phyloP scores from a whole-genome alignment of 2,888 invertebrate species.

The Lycaena phlaeas region DNA sequence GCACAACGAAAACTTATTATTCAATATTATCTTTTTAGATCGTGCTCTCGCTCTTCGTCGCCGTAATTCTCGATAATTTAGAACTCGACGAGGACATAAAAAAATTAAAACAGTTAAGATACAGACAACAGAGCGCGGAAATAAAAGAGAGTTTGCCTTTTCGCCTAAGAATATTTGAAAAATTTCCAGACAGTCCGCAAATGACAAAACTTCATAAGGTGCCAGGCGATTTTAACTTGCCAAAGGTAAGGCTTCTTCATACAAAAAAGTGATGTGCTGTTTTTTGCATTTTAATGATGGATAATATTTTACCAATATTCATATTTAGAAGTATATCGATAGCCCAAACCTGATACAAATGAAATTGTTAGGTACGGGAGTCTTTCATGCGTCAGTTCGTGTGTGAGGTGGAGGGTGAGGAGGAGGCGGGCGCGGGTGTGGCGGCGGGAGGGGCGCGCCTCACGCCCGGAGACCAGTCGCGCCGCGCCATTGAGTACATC shows the following conservation, averaged over 20 bases:
- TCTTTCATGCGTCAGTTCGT: constrained; percentile 99
- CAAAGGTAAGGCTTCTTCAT: constrained; percentile 75
- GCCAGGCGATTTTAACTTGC: constrained; percentile 91
- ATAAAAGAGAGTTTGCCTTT: constrained; percentile 98
- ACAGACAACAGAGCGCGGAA: constrained; percentile 97
- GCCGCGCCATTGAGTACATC: constrained; percentile 57
- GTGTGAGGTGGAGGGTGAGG: constrained; percentile 88
- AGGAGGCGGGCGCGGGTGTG: constrained; percentile 53
- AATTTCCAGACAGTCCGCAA: constrained; percentile 98
- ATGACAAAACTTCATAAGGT: constrained; percentile 97
- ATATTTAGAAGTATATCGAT: no score
- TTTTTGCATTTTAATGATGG: no score
- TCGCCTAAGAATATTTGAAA: constrained; percentile 95
- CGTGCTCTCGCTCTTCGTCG: constrained; percentile 99
- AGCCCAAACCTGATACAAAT: no score
- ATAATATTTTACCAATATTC: no score
- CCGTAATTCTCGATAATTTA: constrained; percentile 98
- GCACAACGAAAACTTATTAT: no score
- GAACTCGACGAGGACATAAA: constrained; percentile 99
- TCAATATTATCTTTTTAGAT: constrained; percentile 75
- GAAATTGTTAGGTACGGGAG: constrained; percentile 87
- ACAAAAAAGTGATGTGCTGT: background rate
- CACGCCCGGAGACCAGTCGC: constrained; percentile 40
- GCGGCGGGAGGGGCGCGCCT: constrained; percentile 18
- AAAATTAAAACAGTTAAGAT: constrained; percentile 96